These are phyloP conservation scores for Heliothis virescens DNA, from an alignment of 1,140 invertebrate species.

Conservation along the genomic window DNA sequence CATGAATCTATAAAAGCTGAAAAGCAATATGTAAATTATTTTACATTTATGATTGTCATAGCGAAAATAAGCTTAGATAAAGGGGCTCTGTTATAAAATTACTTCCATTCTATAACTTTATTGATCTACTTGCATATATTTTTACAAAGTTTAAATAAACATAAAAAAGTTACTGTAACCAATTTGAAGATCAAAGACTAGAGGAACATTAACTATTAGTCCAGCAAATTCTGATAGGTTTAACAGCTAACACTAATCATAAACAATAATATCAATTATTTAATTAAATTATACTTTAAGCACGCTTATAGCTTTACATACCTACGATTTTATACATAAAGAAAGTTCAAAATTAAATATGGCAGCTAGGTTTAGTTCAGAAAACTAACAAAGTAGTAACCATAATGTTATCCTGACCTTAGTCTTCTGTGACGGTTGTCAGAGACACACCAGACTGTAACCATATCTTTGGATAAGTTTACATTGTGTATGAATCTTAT, in stretches of 20 bases:
- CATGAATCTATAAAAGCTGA: slow-evolving; percentile 38
- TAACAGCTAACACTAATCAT: slow-evolving; percentile 48
- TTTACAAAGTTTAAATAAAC: slow-evolving; percentile 38
- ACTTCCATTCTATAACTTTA: slow-evolving; percentile 16
- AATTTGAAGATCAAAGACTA: slow-evolving; percentile 45
- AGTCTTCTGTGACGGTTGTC: slow-evolving; percentile 22
- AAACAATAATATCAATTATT: slow-evolving; percentile 42
- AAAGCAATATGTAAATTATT: slow-evolving; percentile 35
- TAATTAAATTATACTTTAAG: slow-evolving; percentile 47
- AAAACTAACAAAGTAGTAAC: slow-evolving; percentile 51
- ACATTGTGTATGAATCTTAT: slow-evolving; percentile 35
- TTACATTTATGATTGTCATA: slow-evolving; percentile 2
- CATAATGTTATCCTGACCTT: slow-evolving; percentile 45
- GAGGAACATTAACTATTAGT: slow-evolving; percentile 42
- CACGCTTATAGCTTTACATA: slow-evolving; percentile 48
- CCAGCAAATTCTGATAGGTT: slow-evolving; percentile 34
- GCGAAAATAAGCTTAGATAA: background rate
- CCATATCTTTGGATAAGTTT: slow-evolving; percentile 55
- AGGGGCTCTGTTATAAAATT: slow-evolving; percentile 30
- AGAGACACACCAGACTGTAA: slow-evolving; percentile 45
- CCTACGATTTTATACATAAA: slow-evolving; percentile 53
- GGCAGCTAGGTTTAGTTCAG: slow-evolving; percentile 63
- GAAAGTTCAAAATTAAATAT: slow-evolving; percentile 64
- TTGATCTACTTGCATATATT: slow-evolving; percentile 38
- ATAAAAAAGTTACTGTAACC: slow-evolving; percentile 33